Conservation (phyloP, 1,140 invertebrate genomes). For the Euura saliciscinereae region DNA sequence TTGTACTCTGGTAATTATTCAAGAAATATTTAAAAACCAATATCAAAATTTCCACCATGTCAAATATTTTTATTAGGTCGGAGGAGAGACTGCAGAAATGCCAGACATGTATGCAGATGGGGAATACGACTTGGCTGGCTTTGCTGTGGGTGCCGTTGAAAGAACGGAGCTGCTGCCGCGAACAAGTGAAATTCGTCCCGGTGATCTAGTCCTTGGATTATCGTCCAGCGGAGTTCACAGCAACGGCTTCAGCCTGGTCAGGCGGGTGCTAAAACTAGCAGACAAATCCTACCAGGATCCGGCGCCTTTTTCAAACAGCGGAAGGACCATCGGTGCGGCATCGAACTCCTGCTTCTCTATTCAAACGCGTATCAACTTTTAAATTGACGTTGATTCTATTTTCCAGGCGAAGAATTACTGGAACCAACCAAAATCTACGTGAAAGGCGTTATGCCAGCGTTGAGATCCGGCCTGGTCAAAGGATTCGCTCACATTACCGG, state of each 20-base stretch:
- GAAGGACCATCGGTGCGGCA: conserved; percentile 64
- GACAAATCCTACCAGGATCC: conserved; percentile 69
- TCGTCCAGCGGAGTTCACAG: conserved; percentile 92
- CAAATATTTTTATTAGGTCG: conserved; percentile 57
- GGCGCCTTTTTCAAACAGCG: conserved; percentile 77
- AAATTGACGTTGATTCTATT: conserved; percentile 20
- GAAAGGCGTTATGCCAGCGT: conserved; percentile 72
- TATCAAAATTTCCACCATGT: conserved; percentile 15
- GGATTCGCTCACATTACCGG: conserved; percentile 96
- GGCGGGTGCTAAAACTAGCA: conserved; percentile 78
- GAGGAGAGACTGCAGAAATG: conserved; percentile 96
- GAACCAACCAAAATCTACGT: conserved; percentile 94
- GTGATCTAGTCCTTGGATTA: conserved; percentile 87
- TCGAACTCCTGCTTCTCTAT: conserved; percentile 5
- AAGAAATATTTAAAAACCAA: conserved; percentile 1
- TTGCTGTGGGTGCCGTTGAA: conserved; percentile 92
- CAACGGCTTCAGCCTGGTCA: conserved; percentile 94
- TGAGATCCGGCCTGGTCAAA: conserved; percentile 79
- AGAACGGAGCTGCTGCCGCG: conserved; percentile 75
- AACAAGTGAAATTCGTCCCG: conserved; percentile 70
- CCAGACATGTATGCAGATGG: conserved; percentile 87
- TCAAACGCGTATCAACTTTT: background rate
- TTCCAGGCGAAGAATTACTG: conserved; percentile 83
- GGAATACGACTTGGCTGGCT: conserved; percentile 96
- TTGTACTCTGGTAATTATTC: conserved; percentile 85